phyloP scores from a whole-genome alignment of 2,113 vertebrate species.

The Muntiacus reevesi region DNA sequence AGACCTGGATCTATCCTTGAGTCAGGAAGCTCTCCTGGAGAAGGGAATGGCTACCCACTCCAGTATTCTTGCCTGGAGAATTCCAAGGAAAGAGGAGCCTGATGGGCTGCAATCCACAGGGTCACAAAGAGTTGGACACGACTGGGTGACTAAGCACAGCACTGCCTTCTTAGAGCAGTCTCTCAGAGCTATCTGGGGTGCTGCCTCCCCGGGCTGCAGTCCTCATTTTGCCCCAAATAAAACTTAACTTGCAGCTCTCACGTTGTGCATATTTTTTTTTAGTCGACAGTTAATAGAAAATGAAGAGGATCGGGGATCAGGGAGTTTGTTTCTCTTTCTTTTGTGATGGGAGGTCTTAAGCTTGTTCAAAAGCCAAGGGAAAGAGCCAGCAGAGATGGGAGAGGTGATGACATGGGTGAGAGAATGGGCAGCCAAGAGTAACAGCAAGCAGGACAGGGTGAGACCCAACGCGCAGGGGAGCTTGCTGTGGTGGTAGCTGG shows the following conservation, averaged over 20 bases:
- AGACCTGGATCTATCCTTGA: not conserved
- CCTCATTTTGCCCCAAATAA: not conserved
- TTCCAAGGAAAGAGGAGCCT: no score
- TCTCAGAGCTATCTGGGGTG: not conserved
- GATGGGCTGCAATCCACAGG: not conserved
- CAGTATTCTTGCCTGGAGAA: not conserved
- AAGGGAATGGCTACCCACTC: not conserved
- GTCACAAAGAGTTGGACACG: not conserved
- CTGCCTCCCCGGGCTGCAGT: not conserved
- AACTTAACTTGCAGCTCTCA: not conserved
- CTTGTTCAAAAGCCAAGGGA: not conserved
- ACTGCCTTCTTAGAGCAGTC: not conserved
- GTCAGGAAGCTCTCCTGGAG: not conserved
- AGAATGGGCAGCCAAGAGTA: not conserved
- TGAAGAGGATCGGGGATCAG: not conserved
- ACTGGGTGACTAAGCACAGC: not conserved
- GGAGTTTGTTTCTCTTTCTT: not conserved
- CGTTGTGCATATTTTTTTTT: not conserved
- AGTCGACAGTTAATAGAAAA: not conserved
- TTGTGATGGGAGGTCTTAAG: not conserved
- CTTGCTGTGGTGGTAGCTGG: not conserved
- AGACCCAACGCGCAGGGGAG: not conserved
- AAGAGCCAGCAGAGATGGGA: not conserved
- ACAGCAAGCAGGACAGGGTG: not conserved
- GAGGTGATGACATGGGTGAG: not conserved